A percentile compares a stretch with the other conserved stretches of the same genome.
phyloP scores from a whole-genome alignment of 2,113 vertebrate species.

The Cephalophus harveyi region DNA sequence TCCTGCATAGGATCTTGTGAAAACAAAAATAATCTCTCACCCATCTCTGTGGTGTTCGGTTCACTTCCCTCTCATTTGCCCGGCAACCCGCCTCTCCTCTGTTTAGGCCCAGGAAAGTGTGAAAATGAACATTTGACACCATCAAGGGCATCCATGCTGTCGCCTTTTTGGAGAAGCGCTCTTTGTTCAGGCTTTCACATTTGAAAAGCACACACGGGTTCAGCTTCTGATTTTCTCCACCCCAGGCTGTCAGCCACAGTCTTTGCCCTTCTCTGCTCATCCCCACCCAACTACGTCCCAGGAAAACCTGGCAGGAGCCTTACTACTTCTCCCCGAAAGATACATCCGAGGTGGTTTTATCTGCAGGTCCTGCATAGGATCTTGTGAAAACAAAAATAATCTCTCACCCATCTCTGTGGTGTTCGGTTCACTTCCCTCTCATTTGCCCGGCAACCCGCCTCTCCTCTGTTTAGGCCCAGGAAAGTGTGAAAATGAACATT shows the following conservation, averaged over 20 bases:
- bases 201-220: background rate
- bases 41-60: accelerated
- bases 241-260: background rate
- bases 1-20: background rate
- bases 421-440: background rate
- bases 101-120: background rate
- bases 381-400: background rate
- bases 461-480: background rate
- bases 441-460: background rate
- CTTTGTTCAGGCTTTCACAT: background rate
- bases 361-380: background rate
- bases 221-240: background rate
- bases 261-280: background rate
- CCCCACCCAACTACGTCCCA: no score
- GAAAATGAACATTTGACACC: background rate
- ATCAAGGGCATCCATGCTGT: background rate
- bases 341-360: background rate
- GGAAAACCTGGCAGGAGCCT: background rate
- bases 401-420: background rate
- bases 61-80: background rate
- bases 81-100: background rate
- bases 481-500: background rate
- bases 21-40: background rate
- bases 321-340: background rate
- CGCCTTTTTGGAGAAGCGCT: background rate